Percentiles rank a stretch among this genome's conserved stretches.
These are phyloP conservation scores for Cydia splendana DNA, from an alignment of 1,140 invertebrate genomes.

Conservation along the genomic window DNA sequence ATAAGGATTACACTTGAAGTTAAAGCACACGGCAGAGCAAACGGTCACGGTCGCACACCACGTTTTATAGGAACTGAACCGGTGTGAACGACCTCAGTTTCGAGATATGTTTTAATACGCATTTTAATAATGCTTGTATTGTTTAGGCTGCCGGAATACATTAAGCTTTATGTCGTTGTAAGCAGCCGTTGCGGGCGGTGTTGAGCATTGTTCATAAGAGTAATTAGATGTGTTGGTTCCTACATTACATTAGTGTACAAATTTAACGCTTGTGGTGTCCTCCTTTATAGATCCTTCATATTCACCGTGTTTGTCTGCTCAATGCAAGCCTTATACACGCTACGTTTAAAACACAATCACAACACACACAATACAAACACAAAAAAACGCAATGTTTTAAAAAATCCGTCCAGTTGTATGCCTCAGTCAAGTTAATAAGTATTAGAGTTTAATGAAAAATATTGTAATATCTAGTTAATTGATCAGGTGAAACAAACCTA, in stretches of 20 bases:
- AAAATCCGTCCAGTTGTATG: background rate
- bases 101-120: slow-evolving; percentile 71
- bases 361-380: no score
- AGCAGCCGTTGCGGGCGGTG: slow-evolving; percentile 33
- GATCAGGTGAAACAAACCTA: no score
- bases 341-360: no score
- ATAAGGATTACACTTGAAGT: slow-evolving; percentile 38
- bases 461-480: no score
- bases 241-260: slow-evolving; percentile 7
- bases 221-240: slow-evolving; percentile 24
- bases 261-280: background rate
- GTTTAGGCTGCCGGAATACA: slow-evolving; percentile 67
- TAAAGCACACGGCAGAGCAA: slow-evolving; percentile 49
- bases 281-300: background rate
- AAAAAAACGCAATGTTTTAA: background rate
- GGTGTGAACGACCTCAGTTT: slow-evolving; percentile 67
- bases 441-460: no score
- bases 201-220: slow-evolving; percentile 40
- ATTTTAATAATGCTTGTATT: slow-evolving; percentile 73
- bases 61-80: slow-evolving; percentile 51
- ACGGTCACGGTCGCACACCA: slow-evolving; percentile 57
- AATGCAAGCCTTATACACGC: background rate
- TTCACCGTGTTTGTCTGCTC: background rate
- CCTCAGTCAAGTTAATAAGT: no score
- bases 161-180: slow-evolving; percentile 53